Evolutionary conservation across 2,113 vertebrate species (phyloP), one percentile per base, ranked within the genome.

Genomic region (Rhipidura dahli): DNA sequence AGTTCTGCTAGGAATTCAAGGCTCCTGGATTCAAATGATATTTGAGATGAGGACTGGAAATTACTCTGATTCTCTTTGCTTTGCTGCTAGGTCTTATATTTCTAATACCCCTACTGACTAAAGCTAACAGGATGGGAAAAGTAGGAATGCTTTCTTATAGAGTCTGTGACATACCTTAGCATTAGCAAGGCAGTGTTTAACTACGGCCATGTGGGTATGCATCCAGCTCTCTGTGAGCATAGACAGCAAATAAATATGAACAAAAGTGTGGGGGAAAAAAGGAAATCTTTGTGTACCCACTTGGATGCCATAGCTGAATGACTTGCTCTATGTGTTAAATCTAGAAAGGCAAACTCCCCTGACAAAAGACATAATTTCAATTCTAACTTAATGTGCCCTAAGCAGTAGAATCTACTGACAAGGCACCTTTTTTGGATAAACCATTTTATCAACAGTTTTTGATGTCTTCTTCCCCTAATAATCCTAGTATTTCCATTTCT

Each of bases 221-320:
- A 64, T 47, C 56, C 77, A 63, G 10, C 39, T 59, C 37, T 70
- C 69, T 75, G n/a, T 2, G 0, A 83, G 40, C 49, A 69, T 27
- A 89, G 59, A 47, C 71, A 72, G 49, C 24, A 89, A 89, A 65
- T 40, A 89, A 89, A 89, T 81, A 59, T 37, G 66, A 95, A 35
- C 10, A 65, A 50, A 65, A 23, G 24, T 14, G 23, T 31, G 14
- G 3, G 10, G 3, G 0, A 2, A 2, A 19, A 56, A 51, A 28
- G 9, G n/a, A 66, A n/a, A 50, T 51, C 10, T 81, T 78, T 57
- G 27, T 64, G 56, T 94, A 89, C 23, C 13, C 3, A 0, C 13
- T 63, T 78, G 65, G 13, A 82, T 68, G 30, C 19, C 6, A 1
- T 47, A 71, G 24, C 39, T 63, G 33, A 72, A 80, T 81, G 24